Evolutionary conservation across 2,888 invertebrate genomes (phyloP), one percentile per base, ranked within the genome.

Genomic region (Drosophila pseudotakahashii): DNA sequence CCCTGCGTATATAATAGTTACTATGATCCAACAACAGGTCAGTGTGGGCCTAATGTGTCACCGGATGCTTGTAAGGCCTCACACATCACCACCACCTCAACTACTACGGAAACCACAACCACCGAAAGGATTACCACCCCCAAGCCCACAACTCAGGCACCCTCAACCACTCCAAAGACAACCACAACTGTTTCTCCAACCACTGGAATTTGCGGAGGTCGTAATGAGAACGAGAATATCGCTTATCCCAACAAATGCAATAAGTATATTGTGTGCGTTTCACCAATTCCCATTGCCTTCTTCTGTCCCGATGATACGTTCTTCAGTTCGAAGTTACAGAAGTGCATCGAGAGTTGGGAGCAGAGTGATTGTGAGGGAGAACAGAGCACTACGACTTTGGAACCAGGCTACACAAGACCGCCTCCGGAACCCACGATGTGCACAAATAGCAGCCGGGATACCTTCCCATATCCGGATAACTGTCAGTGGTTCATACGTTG

Each of bases 261-360:
- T n/a, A 89, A 89, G 58, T 89, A 89, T 10, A 86, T 89, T 30
- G 79, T 81, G n/a, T 89, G 89, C 50, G 79, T 80, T 4, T 52
- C 72, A 0, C 89, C 90, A 9, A 88, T 82, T 30, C 89, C 90
- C 26, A 71, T 89, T n/a, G 89, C 75, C 2, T 89, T 89, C 67
- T 73, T 79, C 57, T 89, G 89, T 54, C 60, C 62, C 13, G 62
- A 75, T 4, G 71, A 75, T 7, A 83, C 70, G 42, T 83, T 77
- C 71, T 89, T 89, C 42, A 83, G 74, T 57, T 67, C 59, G 0
- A 16, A 71, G 47, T 47, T 44, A 30, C 78, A 79, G 44, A 59
- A 77, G 39, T 88, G 88, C 53, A 42, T 63, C 19, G 75, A 73
- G 6, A 36, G 39, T 48, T 66, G 62, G 54, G 73, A 75, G 30